Conservation (phyloP, 1,140 invertebrate species). For the Planococcus citri region DNA sequence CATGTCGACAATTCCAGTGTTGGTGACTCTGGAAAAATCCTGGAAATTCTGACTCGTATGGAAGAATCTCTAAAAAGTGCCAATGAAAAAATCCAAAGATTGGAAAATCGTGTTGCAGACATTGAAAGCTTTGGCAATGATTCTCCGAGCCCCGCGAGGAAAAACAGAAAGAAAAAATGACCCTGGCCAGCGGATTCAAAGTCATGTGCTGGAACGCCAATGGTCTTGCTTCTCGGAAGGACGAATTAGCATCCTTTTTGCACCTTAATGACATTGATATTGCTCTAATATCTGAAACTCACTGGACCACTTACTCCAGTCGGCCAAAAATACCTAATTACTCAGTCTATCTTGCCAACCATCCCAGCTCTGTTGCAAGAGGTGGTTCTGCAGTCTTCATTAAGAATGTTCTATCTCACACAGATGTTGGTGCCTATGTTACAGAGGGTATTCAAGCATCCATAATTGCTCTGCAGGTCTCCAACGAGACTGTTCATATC, state of each 20-base stretch:
- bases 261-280: conserved; percentile 27
- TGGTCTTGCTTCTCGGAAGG: conserved; percentile 24
- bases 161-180: no score
- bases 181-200: no score
- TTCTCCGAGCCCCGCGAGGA: no score
- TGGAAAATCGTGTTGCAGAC: no score
- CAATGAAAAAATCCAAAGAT: no score
- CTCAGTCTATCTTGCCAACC: background rate
- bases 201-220: conserved; percentile 26
- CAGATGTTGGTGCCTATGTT: background rate
- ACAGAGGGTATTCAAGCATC: background rate
- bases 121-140: no score
- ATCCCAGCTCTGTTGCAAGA: background rate
- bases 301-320: conserved; percentile 25
- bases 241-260: conserved; percentile 26
- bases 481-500: no score
- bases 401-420: background rate
- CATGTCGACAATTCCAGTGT: no score
- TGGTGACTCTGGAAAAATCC: no score
- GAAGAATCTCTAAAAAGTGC: no score
- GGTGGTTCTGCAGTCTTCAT: conserved; percentile 15
- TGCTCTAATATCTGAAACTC: conserved; percentile 28
- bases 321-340: background rate
- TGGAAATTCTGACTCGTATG: no score
- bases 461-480: background rate